Evolutionary conservation across 1,140 invertebrate species (phyloP), one percentile per base, ranked within the genome.

Genomic region (fruit fly (Drosophila melanogaster)): DNA sequence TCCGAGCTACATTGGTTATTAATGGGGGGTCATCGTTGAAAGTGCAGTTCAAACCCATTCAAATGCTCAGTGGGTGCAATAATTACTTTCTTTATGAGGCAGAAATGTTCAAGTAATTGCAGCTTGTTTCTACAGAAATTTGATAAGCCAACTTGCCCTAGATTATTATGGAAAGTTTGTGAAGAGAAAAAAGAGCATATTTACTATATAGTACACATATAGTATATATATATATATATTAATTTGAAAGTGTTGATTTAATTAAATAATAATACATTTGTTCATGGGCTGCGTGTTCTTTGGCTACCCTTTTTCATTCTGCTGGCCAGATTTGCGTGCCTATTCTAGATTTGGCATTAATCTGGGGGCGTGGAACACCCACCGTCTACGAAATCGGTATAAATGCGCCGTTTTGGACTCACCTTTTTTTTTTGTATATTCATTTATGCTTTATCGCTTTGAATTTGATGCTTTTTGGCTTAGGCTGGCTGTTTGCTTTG

Each of bases 341-440:
- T 50, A 30, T 64, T 67, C 64, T 53, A 65, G 60, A 51, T 65
- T 65, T 67, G 64, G 64, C 26, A 43, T 65, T 40, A n/a, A 30
- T 66, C 56, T 66, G 57, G 64, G 64, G 64, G 64, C 59, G 64
- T 67, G 64, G 64, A 65, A 51, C 64, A 67, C 59, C 64, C 64
- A 67, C 64, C 58, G 49, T 12, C 26, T 24, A 59, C 54, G 3
- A 58, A 64, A 56, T 26, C 6, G 51, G 59, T 4, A 57, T 62
- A 57, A 60, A 60, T 50, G 57, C 62, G 58, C 58, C 62, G 35
- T 66, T 33, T 65, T 41, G 43, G 58, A 33, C 35, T 50, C 58
- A 62, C 62, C 58, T 66, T 49, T n/a, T 54, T 19, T 22, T 22
- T 22, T n/a, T n/a, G n/a, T n/a, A n/a, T 33, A 10, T 40, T 59